A percentile compares a stretch with the other conserved stretches of the same genome.
phyloP scores from a whole-genome alignment of 2,113 vertebrate genomes.

The Thalassarche chlororhynchos region DNA sequence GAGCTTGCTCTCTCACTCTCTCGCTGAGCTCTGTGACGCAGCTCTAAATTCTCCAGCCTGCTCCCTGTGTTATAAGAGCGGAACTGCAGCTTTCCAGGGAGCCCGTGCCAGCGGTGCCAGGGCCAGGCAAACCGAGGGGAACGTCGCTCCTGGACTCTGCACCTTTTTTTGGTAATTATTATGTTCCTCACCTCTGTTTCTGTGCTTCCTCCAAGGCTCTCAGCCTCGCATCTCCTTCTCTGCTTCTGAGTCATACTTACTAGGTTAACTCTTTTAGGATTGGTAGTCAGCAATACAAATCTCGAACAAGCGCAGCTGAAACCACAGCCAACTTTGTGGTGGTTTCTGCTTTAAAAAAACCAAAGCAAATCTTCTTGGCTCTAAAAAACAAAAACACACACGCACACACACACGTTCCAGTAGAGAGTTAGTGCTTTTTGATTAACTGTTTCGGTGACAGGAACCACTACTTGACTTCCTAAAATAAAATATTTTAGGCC shows the following conservation, averaged over 20 bases:
- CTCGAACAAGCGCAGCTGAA: conserved; percentile 40
- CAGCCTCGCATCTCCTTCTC: conserved; percentile 47
- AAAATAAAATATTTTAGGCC: conserved; percentile 20
- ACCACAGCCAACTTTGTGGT: conserved; percentile 61
- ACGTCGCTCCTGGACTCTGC: conserved; percentile 66
- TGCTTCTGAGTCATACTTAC: conserved; percentile 49
- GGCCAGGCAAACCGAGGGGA: conserved; percentile 77
- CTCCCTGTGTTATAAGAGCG: conserved; percentile 86
- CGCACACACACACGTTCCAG: conserved; percentile 20
- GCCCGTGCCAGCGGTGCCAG: conserved; percentile 79
- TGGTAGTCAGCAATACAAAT: conserved; percentile 47
- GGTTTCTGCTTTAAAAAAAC: conserved; percentile 59
- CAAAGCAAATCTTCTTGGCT: conserved; percentile 50
- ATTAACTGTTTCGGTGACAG: conserved; percentile 59
- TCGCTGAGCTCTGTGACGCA: conserved; percentile 93
- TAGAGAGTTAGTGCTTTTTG: background rate
- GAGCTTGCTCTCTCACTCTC: conserved; percentile 77
- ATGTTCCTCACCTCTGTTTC: conserved; percentile 57
- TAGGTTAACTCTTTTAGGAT: conserved; percentile 74
- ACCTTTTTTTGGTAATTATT: conserved; percentile 65
- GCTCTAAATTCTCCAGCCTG: conserved; percentile 98
- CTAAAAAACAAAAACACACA: conserved; percentile 50
- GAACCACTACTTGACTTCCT: background rate
- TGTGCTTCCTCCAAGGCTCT: conserved; percentile 39
- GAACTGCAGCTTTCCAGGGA: conserved; percentile 87